Conservation (phyloP, 2,888 invertebrate genomes). For the Aspidiotus rigidus region DNA sequence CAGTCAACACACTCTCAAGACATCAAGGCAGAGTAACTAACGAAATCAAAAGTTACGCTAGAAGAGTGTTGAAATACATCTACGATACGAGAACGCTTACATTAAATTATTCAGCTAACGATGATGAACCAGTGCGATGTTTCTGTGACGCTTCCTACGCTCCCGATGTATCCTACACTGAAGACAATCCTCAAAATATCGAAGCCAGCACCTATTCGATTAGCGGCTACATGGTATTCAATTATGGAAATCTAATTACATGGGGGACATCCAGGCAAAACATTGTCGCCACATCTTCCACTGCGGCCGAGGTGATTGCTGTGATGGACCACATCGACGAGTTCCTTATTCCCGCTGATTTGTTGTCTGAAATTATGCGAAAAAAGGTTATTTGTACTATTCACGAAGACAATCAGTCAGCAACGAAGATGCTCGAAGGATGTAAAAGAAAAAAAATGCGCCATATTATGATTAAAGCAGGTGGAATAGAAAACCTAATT, state of each 20-base stretch:
- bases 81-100: background rate
- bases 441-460: background rate
- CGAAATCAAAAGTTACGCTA: background rate
- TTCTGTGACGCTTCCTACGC: background rate
- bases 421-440: background rate
- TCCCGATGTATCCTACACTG: background rate
- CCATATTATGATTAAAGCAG: background rate
- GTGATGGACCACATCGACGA: background rate
- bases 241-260: background rate
- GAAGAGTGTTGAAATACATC: background rate
- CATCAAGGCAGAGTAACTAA: background rate
- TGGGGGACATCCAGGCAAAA: background rate
- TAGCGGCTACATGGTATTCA: background rate
- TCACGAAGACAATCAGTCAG: background rate
- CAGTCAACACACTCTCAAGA: background rate
- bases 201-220: no score
- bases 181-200: no score
- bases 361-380: background rate
- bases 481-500: background rate
- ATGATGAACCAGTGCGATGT: background rate
- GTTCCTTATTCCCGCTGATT: no score
- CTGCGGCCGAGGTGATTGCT: background rate
- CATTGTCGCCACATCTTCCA: background rate
- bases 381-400: no score
- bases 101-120: background rate